Conservation (phyloP, 2,888 invertebrate genomes). For the Coleophora deauratella region DNA sequence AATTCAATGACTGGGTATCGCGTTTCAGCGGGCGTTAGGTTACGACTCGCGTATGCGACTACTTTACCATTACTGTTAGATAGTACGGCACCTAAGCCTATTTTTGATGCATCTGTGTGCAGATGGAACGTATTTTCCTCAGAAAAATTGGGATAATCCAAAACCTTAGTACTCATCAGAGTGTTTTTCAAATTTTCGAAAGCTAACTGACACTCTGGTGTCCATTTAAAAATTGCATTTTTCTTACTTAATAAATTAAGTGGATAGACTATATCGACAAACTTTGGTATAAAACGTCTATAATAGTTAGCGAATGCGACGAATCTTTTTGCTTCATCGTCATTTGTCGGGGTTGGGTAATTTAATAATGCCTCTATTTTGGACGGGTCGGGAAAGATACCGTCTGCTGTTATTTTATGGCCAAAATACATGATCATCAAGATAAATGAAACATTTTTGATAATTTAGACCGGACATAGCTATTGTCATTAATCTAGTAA, state of each 20-base stretch:
- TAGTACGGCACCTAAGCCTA: not conserved
- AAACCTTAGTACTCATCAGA: not conserved
- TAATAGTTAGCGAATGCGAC: constrained; percentile 8
- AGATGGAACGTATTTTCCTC: not conserved
- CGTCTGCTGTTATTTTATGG: constrained; percentile 8
- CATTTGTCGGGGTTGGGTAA: constrained; percentile 13
- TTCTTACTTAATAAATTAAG: constrained; percentile 3
- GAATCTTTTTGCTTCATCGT: constrained; percentile 7
- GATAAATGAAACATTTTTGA: constrained; percentile 10
- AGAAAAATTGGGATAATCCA: constrained; percentile 6
- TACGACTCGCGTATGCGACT: not conserved
- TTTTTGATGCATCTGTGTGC: not conserved
- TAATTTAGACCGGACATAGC: constrained; percentile 15
- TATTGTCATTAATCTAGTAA: constrained; percentile 13
- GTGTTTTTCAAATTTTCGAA: constrained; percentile 8
- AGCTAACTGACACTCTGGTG: constrained; percentile 2
- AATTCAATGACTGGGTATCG: not conserved
- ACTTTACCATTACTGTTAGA: not conserved
- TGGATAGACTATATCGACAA: constrained; percentile 3
- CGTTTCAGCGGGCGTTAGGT: not conserved
- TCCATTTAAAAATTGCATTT: not conserved
- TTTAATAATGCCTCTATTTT: constrained; percentile 4
- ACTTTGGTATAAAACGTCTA: constrained; percentile 3
- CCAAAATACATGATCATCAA: constrained; percentile 12
- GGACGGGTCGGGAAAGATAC: constrained; percentile 9